These are phyloP conservation scores for Clarias gariepinus DNA, from an alignment of 2,113 vertebrate species.

Conservation along the genomic window DNA sequence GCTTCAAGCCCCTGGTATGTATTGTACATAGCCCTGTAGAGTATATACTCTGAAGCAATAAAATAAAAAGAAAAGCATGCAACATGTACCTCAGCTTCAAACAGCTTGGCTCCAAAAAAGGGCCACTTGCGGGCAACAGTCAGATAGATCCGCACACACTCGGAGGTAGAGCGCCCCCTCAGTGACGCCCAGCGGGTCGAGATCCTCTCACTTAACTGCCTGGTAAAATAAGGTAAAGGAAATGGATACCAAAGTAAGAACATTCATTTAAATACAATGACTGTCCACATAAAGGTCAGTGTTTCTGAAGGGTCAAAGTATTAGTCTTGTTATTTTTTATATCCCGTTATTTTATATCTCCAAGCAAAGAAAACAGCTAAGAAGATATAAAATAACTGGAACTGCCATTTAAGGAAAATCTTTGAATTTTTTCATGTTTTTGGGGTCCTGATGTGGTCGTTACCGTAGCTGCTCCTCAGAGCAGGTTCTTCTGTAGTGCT, in stretches of 20 bases:
- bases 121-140: slow-evolving; percentile 94
- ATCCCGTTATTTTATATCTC: no score
- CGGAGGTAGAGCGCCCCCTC: slow-evolving; percentile 81
- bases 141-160: slow-evolving; percentile 93
- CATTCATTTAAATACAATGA: background rate
- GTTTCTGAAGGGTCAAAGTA: no score
- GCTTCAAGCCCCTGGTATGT: no score
- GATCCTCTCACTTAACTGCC: slow-evolving; percentile 87
- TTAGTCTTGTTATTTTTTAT: no score
- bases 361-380: no score
- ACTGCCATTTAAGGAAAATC: background rate
- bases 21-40: no score
- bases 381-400: no score
- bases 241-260: background rate
- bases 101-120: slow-evolving; percentile 91
- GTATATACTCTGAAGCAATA: no score
- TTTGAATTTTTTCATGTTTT: background rate
- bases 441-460: slow-evolving; percentile 7
- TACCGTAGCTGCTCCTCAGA: slow-evolving; percentile 93
- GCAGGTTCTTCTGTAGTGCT: slow-evolving; percentile 82
- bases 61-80: background rate
- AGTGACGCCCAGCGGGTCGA: slow-evolving; percentile 92
- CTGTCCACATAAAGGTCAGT: no score
- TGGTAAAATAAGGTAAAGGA: slow-evolving; percentile 51
- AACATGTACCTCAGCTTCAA: slow-evolving; percentile 83